phyloP scores from a whole-genome alignment of 2,888 invertebrate genomes.

The Pandemis corylana region DNA sequence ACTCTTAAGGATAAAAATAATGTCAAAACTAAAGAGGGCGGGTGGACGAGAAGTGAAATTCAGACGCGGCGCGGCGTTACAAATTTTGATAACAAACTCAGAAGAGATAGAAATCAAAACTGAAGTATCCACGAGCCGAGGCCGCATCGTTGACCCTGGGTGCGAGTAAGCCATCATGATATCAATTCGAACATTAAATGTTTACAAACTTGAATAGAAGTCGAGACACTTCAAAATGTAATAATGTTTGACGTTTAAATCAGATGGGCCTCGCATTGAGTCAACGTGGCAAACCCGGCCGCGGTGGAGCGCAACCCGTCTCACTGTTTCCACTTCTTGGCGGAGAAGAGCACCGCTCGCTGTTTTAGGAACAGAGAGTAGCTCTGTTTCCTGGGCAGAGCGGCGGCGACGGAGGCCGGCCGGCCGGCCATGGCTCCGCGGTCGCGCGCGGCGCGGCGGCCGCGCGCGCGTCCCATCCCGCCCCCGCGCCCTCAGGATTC shows the following conservation, averaged over 20 bases:
- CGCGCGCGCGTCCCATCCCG: conserved; percentile 59
- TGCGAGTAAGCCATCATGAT: background rate
- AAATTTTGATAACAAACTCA: conserved; percentile 49
- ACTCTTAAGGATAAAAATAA: conserved; percentile 50
- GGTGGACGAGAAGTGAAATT: conserved; percentile 49
- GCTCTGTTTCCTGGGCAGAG: conserved; percentile 73
- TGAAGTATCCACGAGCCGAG: conserved; percentile 21
- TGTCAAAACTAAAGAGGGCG: conserved; percentile 55
- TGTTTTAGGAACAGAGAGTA: conserved; percentile 82
- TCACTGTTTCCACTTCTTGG: conserved; percentile 83
- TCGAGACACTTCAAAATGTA: background rate
- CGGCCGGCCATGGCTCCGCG: conserved; percentile 39
- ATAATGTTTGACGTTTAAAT: background rate
- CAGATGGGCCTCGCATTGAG: background rate
- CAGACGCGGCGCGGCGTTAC: conserved; percentile 53
- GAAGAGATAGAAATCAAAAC: conserved; percentile 42
- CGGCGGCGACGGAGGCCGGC: conserved; percentile 42
- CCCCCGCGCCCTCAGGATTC: conserved; percentile 80
- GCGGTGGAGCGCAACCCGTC: conserved; percentile 36
- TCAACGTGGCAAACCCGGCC: background rate
- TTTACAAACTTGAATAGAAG: background rate
- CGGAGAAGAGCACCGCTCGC: conserved; percentile 81
- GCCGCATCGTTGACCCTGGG: background rate
- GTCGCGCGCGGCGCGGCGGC: conserved; percentile 42
- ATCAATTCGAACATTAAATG: background rate